phyloP scores from a whole-genome alignment of 1,140 invertebrate genomes.

The Bombus superbus region DNA sequence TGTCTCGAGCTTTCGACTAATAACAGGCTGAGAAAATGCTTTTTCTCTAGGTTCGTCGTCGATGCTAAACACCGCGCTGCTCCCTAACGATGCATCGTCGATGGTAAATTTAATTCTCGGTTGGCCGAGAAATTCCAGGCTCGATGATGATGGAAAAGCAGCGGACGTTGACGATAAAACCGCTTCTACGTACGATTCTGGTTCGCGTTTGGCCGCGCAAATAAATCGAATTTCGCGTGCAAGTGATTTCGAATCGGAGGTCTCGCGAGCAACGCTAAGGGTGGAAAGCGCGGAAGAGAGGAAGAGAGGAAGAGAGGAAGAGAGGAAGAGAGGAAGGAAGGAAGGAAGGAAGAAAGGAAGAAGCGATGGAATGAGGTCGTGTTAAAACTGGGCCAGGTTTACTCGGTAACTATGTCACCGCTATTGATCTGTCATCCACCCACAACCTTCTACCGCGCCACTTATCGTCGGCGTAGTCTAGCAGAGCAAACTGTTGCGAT shows the following conservation, averaged over 20 bases:
- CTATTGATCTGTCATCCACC: slow-evolving; percentile 77
- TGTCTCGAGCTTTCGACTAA: slow-evolving; percentile 51
- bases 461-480: slow-evolving; percentile 54
- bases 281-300: background rate
- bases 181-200: no score
- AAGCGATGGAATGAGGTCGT: slow-evolving; percentile 74
- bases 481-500: slow-evolving; percentile 71
- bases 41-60: background rate
- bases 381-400: slow-evolving; percentile 80
- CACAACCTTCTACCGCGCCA: slow-evolving; percentile 62
- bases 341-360: slow-evolving; percentile 42
- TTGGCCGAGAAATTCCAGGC: background rate
- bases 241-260: no score
- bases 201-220: no score
- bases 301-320: background rate
- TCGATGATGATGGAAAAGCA: background rate
- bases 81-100: slow-evolving; percentile 3
- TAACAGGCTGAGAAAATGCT: slow-evolving; percentile 29
- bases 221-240: no score
- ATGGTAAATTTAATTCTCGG: background rate
- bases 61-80: no score
- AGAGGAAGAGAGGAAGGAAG: background rate
- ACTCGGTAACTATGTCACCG: slow-evolving; percentile 81
- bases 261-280: no score
- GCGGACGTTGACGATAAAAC: no score